Base-by-base conservation (phyloP, 92 coral and sea anemone genomes). In the Hydrozoanthus gracilis region DNA sequence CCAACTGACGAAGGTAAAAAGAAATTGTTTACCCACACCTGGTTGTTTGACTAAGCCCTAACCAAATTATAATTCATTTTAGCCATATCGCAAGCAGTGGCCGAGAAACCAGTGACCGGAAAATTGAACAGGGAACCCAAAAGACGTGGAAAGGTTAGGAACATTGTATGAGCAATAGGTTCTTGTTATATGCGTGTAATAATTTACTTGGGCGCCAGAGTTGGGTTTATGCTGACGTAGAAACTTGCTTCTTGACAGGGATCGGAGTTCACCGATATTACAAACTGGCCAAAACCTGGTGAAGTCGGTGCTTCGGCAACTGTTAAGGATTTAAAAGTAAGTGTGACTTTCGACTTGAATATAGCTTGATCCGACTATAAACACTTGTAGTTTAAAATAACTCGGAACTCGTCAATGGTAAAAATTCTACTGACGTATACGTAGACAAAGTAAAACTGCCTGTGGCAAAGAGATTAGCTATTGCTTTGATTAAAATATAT, bases 281-380 rank as follows among this genome's bases (percentile, higher is more conserved):
- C 98, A 49, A 96, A 95, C 93, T 96, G 99, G 99, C 99, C 99
- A 16, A 95, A 95, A 49, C 98, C 96, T 11, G 98, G 99, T 14
- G 99, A 96, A 89, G 89, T 93, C 50, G 87, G 93, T 49, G 95
- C 91, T 10, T 88, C 98, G 35, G 82, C 93, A 12, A 80, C 91
- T 5, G 83, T 90, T 18, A 91, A 91, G 77, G 91, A 91, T 70
- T 50, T 83, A 45, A 91, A 91, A 73, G 93, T 91, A 65, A 78
- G 89, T 18, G 70, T 15, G 8, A 65, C 51, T 15, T 64, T 39
- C 12, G 35, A 16, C 44, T 45, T 45, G n/a, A 35, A 46, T 54
- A 78, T 56, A 50, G 51, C 20, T 64, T 65, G 39, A 27, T 27
- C 39, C 39, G 39, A 27, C 39, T 27, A 27, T 27, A 27, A 16